Evolutionary conservation across 2,797 vertebrate species (phyloP), one percentile per base, ranked within the genome.

Genomic region (Phrynocephalus vlangalii): DNA sequence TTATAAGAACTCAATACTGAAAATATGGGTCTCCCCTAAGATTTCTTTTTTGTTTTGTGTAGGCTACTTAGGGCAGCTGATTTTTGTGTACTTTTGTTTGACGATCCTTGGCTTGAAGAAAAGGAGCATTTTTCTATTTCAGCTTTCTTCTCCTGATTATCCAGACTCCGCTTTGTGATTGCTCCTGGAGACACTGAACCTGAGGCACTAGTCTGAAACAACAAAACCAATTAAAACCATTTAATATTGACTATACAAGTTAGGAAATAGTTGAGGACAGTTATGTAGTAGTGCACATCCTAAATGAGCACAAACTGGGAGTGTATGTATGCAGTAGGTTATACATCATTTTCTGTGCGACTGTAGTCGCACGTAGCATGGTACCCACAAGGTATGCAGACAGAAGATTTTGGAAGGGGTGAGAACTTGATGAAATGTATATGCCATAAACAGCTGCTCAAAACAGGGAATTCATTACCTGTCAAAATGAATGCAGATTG

Each of bases 1-100:
- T 86, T 89, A 87, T 80, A 89, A 86, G 28, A 76, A 52, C 68
- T 4, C 30, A 83, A 18, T 18, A 89, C 86, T 52, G 84, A 81
- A 5, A 1, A 30, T 15, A 88, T 67, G 44, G 84, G 66, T 86
- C 38, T 24, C 70, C 13, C 50, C 85, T 94, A 70, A 76, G 82
- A 88, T 83, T 95, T 96, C 91, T 96, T 96, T 90, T 96, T 96
- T 81, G 89, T 91, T 95, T 93, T 95, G 68, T 90, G 83, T 52
- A 85, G 28, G 79, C 71, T 26, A 80, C 60, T 77, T 70, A n/a
- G 70, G 80, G 90, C 44, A 73, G 85, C 24, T 89, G 93, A 48
- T 93, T 96, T 97, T 20, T 87, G 8, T 1, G 91, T 30, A 71
- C 28, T 66, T 88, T 94, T 95, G 87, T 91, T 86, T 93, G 88